Evolutionary conservation across 2,888 invertebrate species (phyloP).

Genomic region (Drosophila cracens): DNA sequence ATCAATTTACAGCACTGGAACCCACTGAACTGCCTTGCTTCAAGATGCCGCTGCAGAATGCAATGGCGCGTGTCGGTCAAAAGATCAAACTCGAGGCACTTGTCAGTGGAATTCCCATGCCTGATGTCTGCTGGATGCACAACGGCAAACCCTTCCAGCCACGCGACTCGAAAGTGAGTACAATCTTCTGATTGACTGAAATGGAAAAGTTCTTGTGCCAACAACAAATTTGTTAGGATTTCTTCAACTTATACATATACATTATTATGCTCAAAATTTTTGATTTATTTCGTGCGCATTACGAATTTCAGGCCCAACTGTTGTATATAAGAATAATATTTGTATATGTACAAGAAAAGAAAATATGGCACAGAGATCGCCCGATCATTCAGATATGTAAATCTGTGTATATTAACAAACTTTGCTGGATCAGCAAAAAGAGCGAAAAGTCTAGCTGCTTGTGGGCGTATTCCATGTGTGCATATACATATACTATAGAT

Average conservation of each 20-base stretch:
- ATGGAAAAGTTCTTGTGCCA: neutral
- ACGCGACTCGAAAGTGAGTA: conserved; percentile 87
- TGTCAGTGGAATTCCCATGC: conserved; percentile 88
- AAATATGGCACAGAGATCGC: conserved; percentile 38
- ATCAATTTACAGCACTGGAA: conserved; percentile 85
- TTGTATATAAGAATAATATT: conserved; percentile 25
- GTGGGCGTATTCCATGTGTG: conserved; percentile 58
- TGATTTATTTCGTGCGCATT: neutral
- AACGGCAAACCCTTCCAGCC: conserved; percentile 88
- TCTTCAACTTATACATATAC: neutral
- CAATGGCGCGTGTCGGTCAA: conserved; percentile 90
- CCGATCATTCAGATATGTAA: conserved; percentile 31
- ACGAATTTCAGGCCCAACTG: conserved; percentile 19
- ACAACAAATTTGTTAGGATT: neutral
- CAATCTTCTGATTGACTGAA: neutral
- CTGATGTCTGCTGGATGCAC: conserved; percentile 89
- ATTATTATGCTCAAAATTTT: neutral
- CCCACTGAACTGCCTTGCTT: conserved; percentile 88
- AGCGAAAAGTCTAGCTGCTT: conserved; percentile 11
- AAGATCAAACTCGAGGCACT: conserved; percentile 90
- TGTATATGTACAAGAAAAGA: conserved; percentile 13
- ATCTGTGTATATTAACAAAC: conserved; percentile 30
- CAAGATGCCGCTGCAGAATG: conserved; percentile 88
- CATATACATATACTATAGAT: neutral
- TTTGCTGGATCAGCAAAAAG: conserved; percentile 57